A percentile compares a stretch with the other conserved stretches of the same genome.
Evolutionary conservation across 2,113 vertebrate genomes (phyloP).

Genomic region (Okapia johnstoni): DNA sequence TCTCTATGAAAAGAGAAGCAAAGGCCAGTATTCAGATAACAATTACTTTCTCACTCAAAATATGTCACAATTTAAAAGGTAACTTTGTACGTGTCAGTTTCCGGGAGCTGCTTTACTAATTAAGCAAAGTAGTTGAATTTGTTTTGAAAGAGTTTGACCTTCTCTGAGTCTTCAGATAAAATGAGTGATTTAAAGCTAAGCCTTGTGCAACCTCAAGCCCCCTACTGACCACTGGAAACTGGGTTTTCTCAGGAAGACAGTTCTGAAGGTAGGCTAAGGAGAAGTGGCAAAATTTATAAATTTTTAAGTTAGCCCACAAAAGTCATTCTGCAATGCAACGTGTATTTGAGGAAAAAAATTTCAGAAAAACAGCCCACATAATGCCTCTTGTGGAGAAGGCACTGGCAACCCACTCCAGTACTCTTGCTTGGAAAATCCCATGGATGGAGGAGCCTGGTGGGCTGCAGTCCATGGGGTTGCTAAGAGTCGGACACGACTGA

Average conservation of each 20-base stretch:
- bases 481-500: too few relatives aligned
- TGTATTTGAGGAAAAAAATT: neutral
- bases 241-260: neutral
- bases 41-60: neutral
- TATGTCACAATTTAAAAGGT: neutral
- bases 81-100: neutral
- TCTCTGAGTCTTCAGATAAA: slow-evolving; percentile 30
- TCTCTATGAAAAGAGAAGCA: neutral
- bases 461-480: too few relatives aligned
- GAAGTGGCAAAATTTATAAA: neutral
- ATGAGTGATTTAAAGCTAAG: neutral
- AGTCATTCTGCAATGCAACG: neutral
- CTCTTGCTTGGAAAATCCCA: too few relatives aligned
- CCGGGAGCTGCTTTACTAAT: neutral
- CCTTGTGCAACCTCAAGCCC: neutral
- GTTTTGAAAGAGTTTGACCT: neutral
- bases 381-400: neutral
- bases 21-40: neutral
- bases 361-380: slow-evolving; percentile 9
- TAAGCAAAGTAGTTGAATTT: neutral
- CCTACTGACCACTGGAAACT: neutral
- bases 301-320: neutral
- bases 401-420: too few relatives aligned
- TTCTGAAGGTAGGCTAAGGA: neutral
- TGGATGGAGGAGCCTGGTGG: too few relatives aligned